Conservation (phyloP, 2,113 vertebrate species). For the Nasalis larvatus region DNA sequence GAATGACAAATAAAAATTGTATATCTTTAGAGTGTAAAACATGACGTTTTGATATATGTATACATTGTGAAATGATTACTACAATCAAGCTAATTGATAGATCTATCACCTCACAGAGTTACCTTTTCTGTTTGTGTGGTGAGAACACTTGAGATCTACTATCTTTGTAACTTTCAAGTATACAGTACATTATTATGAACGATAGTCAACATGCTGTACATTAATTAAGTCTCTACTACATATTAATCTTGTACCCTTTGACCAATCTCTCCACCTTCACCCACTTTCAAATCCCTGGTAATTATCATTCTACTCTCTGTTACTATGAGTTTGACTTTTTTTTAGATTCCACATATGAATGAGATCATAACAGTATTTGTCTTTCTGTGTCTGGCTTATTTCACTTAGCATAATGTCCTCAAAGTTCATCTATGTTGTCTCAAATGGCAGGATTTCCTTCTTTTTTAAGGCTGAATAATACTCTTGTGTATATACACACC, state of each 20-base stretch:
- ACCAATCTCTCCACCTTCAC: background rate
- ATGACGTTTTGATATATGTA: background rate
- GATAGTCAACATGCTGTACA: background rate
- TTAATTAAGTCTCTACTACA: background rate
- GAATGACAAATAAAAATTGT: background rate
- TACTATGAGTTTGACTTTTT: background rate
- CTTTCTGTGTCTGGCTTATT: background rate
- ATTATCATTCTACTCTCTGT: background rate
- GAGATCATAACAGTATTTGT: background rate
- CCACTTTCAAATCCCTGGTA: background rate
- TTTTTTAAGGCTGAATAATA: background rate
- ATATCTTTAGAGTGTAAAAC: background rate
- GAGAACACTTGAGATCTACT: background rate
- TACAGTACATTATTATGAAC: background rate
- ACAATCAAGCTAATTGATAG: background rate
- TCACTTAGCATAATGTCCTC: background rate
- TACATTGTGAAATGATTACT: background rate
- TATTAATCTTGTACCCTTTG: background rate
- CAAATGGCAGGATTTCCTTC: background rate
- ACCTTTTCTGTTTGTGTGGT: background rate
- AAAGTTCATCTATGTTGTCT: background rate
- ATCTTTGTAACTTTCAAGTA: background rate
- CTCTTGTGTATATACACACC: background rate
- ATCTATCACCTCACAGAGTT: background rate
- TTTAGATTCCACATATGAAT: background rate